Conservation (phyloP, 2,113 vertebrate genomes). For the Ctenomys sociabilis region DNA sequence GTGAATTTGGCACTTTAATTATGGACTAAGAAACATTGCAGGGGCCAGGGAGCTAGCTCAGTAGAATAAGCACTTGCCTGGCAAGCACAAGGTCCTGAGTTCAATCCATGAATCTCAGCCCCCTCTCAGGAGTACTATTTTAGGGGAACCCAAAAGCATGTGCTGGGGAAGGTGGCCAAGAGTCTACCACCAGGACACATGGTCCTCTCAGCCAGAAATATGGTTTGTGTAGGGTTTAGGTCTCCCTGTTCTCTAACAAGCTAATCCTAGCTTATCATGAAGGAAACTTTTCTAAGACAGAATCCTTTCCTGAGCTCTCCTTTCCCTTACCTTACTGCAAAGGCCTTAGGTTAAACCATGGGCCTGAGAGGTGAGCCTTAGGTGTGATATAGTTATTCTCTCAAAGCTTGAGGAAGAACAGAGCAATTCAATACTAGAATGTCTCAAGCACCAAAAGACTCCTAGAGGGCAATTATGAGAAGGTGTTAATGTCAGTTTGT, state of each 20-base stretch:
- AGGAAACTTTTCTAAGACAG: neutral
- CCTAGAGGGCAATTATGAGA: neutral
- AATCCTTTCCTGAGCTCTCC: neutral
- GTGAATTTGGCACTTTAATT: neutral
- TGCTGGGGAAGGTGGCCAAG: neutral
- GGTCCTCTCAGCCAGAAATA: neutral
- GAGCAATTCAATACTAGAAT: neutral
- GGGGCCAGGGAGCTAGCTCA: too few relatives aligned
- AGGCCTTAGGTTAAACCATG: neutral
- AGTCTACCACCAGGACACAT: neutral
- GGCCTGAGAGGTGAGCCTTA: neutral
- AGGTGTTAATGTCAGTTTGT: neutral
- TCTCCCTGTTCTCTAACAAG: neutral
- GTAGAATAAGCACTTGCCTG: too few relatives aligned
- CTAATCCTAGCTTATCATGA: neutral
- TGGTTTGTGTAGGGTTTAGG: neutral
- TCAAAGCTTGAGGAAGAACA: neutral
- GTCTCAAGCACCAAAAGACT: neutral
- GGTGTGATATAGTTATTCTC: neutral
- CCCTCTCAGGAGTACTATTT: neutral
- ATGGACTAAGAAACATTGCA: neutral
- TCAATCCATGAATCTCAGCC: neutral
- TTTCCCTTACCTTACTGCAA: neutral
- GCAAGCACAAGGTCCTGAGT: too few relatives aligned
- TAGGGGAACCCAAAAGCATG: neutral